phyloP scores from a whole-genome alignment of 2,888 invertebrate genomes.

The Epiblema foenella region DNA sequence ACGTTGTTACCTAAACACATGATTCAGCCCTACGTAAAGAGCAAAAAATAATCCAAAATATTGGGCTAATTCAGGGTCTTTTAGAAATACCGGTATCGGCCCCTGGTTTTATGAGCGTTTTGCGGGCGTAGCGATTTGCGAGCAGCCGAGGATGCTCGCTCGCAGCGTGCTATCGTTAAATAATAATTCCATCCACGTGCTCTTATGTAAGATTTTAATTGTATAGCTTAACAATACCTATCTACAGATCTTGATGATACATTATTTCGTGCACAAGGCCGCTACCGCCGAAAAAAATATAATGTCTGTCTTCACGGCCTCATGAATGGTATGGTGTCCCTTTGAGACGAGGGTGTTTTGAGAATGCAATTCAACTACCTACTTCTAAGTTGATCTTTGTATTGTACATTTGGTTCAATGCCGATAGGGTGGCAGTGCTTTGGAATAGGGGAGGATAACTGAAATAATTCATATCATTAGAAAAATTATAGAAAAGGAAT shows the following conservation, averaged over 20 bases:
- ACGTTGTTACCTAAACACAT: too few relatives aligned
- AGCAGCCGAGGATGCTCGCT: too few relatives aligned
- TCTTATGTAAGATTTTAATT: conserved; percentile 1
- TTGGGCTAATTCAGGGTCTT: too few relatives aligned
- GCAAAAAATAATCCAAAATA: too few relatives aligned
- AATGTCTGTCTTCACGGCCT: conserved; percentile 29
- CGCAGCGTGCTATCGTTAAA: background rate
- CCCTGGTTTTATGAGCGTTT: too few relatives aligned
- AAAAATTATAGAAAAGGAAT: background rate
- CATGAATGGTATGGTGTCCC: conserved; percentile 32
- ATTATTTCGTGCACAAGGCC: conserved; percentile 17
- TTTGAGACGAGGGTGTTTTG: conserved; percentile 24
- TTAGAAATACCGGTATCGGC: too few relatives aligned
- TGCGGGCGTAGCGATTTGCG: too few relatives aligned
- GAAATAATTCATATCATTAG: conserved; percentile 8
- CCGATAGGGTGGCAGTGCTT: conserved; percentile 27
- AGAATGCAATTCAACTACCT: conserved; percentile 42
- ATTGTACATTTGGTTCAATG: conserved; percentile 34
- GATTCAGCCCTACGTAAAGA: too few relatives aligned
- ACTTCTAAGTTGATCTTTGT: conserved; percentile 38
- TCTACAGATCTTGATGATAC: conserved; percentile 29
- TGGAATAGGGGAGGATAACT: conserved; percentile 13
- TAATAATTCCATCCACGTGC: conserved; percentile 21
- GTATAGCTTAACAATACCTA: conserved; percentile 24
- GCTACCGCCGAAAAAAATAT: conserved; percentile 19